Conservation (phyloP, 2,888 invertebrate species). For the Tenthredo amoena region DNA sequence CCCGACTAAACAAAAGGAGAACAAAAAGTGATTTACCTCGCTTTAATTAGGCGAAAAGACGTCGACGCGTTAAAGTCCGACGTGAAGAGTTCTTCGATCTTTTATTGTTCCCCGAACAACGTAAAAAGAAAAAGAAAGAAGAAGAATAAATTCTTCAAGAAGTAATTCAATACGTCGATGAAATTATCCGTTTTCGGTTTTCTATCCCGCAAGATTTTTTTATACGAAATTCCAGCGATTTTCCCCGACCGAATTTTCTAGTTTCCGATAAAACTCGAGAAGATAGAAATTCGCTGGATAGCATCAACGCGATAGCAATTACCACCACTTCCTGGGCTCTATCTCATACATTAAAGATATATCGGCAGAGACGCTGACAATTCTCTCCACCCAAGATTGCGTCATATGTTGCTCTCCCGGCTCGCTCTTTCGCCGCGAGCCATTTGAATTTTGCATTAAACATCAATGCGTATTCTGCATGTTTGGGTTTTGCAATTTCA, state of each 20-base stretch:
- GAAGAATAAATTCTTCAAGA: not conserved
- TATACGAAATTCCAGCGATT: not conserved
- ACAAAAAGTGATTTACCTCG: constrained; percentile 30
- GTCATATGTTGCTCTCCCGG: constrained; percentile 68
- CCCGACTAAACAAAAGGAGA: constrained; percentile 15
- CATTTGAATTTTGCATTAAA: constrained; percentile 77
- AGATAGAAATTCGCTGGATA: not conserved
- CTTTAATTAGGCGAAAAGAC: constrained; percentile 46
- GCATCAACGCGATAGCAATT: constrained; percentile 52
- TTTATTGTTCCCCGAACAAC: not conserved
- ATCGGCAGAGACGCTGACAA: constrained; percentile 64
- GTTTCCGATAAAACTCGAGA: not conserved
- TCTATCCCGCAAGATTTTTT: too few species aligned
- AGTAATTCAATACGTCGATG: not conserved
- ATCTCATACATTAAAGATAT: constrained; percentile 57
- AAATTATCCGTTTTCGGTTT: not conserved
- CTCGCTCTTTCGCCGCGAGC: constrained; percentile 24
- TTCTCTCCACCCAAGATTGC: constrained; percentile 71
- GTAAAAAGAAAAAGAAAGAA: not conserved
- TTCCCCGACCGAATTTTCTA: not conserved
- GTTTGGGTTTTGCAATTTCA: constrained; percentile 70
- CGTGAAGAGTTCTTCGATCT: not conserved
- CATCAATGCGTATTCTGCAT: constrained; percentile 70
- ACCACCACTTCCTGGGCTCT: constrained; percentile 45
- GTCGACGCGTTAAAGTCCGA: constrained; percentile 20